A percentile compares a stretch with the other conserved stretches of the same genome.
Evolutionary conservation across 2,888 invertebrate species (phyloP).

Genomic region (Eristalinus aeneus): DNA sequence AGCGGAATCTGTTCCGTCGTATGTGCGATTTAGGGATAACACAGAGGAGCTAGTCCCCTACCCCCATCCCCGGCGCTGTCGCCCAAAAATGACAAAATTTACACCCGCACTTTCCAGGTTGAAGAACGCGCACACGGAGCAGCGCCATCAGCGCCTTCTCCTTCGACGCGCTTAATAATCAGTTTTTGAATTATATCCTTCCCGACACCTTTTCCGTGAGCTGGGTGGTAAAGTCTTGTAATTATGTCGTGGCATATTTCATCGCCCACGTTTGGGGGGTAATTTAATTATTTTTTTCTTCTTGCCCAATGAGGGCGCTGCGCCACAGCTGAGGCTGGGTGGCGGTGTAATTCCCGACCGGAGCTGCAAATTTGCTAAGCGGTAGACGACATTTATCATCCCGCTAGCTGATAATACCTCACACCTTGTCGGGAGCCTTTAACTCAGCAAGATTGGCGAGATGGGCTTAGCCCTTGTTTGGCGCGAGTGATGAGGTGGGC

Average conservation of each 20-base stretch:
- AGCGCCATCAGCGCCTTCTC: not conserved
- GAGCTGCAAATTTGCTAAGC: slow-evolving; percentile 1
- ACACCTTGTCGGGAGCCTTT: slow-evolving; percentile 7
- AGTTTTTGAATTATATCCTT: slow-evolving; percentile 34
- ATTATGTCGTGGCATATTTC: slow-evolving; percentile 50
- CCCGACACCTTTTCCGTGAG: slow-evolving; percentile 23
- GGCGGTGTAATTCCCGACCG: slow-evolving; percentile 5
- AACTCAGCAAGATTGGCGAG: not conserved
- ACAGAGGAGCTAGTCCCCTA: not conserved
- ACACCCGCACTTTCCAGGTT: slow-evolving; percentile 22
- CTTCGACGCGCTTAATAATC: slow-evolving; percentile 25
- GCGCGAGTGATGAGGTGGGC: not conserved
- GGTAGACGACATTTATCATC: slow-evolving; percentile 13
- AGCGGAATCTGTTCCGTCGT: slow-evolving; percentile 37
- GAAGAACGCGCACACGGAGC: not conserved
- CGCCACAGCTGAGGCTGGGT: slow-evolving; percentile 23
- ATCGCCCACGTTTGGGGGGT: slow-evolving; percentile 30
- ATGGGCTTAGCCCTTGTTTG: not conserved
- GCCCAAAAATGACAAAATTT: slow-evolving; percentile 35
- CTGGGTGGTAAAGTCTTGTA: slow-evolving; percentile 40
- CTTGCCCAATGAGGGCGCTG: not conserved
- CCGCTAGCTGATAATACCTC: slow-evolving; percentile 8
- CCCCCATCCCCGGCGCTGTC: not conserved
- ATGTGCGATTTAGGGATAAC: slow-evolving; percentile 14
- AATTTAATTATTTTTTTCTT: slow-evolving; percentile 35